Conservation (phyloP, 2,797 vertebrate species). For the Enteromius unitaeniatus region DNA sequence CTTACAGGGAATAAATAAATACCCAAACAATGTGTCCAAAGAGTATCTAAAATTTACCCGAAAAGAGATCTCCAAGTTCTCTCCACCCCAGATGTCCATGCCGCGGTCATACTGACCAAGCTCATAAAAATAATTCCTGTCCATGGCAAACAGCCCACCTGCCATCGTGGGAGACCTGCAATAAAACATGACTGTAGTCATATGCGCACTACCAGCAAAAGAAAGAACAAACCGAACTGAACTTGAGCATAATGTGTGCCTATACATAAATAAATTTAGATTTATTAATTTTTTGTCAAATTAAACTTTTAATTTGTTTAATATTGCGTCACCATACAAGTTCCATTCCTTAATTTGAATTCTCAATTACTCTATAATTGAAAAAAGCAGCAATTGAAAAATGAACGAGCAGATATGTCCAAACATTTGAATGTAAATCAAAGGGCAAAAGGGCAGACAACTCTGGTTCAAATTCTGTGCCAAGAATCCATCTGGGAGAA, state of each 20-base stretch:
- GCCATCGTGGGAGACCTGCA: constrained; percentile 97
- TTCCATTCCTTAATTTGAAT: not conserved
- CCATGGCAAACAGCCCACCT: constrained; percentile 94
- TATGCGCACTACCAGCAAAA: not conserved
- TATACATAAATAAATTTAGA: not conserved
- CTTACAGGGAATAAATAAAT: not conserved
- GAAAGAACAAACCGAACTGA: not conserved
- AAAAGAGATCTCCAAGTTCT: constrained; percentile 97
- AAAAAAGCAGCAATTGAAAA: too few relatives aligned
- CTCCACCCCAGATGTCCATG: constrained; percentile 99
- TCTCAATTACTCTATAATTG: not conserved
- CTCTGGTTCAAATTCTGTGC: constrained; percentile 1
- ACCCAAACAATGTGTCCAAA: too few relatives aligned
- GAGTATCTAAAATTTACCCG: constrained; percentile 80
- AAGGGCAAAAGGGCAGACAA: constrained; percentile 11
- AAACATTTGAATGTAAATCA: not conserved
- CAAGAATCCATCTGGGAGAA: not conserved
- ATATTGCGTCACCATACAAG: not conserved
- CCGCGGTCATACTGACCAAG: constrained; percentile 93
- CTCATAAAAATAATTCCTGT: constrained; percentile 89
- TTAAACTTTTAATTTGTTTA: not conserved
- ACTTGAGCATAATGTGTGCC: too few relatives aligned
- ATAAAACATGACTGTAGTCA: not conserved
- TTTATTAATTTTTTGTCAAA: not conserved
- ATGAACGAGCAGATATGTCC: not conserved